phyloP scores from a whole-genome alignment of 2,888 invertebrate species.

The Halocaridina rubra region DNA sequence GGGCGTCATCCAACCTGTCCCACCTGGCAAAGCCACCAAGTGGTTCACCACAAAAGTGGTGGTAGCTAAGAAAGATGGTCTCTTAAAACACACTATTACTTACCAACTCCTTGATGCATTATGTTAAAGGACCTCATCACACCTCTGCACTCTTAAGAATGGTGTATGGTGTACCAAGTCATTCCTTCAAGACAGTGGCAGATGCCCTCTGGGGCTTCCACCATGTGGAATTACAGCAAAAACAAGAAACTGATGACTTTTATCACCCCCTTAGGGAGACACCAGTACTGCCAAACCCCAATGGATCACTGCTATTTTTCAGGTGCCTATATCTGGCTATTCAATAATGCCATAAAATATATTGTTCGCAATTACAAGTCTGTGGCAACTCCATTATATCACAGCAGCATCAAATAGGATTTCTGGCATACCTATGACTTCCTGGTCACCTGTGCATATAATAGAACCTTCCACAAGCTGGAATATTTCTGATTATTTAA shows the following conservation, averaged over 20 bases:
- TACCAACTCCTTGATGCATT: slow-evolving; percentile 2
- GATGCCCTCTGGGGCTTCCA: slow-evolving; percentile 12
- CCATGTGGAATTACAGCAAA: background rate
- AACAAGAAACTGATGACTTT: too few relatives aligned
- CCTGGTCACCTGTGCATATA: slow-evolving; percentile 13
- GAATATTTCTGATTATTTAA: slow-evolving; percentile 15
- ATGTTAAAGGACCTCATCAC: slow-evolving; percentile 31
- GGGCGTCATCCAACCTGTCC: too few relatives aligned
- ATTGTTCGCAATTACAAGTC: slow-evolving; percentile 20
- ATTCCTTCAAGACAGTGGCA: too few relatives aligned
- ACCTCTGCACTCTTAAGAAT: slow-evolving; percentile 20
- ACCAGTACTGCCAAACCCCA: too few relatives aligned
- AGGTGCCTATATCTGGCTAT: background rate
- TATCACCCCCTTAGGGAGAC: too few relatives aligned
- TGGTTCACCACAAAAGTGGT: slow-evolving; percentile 24
- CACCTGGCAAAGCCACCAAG: background rate
- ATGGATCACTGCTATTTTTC: too few relatives aligned
- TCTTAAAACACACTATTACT: slow-evolving; percentile 5
- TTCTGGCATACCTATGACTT: too few relatives aligned
- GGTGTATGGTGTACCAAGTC: background rate
- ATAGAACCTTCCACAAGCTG: slow-evolving; percentile 16
- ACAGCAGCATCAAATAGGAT: background rate
- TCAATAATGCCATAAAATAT: slow-evolving; percentile 5
- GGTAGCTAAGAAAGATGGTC: slow-evolving; percentile 19
- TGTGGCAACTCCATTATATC: slow-evolving; percentile 24